Conservation (phyloP, 2,888 invertebrate genomes). For the Drosophila crucigera region DNA sequence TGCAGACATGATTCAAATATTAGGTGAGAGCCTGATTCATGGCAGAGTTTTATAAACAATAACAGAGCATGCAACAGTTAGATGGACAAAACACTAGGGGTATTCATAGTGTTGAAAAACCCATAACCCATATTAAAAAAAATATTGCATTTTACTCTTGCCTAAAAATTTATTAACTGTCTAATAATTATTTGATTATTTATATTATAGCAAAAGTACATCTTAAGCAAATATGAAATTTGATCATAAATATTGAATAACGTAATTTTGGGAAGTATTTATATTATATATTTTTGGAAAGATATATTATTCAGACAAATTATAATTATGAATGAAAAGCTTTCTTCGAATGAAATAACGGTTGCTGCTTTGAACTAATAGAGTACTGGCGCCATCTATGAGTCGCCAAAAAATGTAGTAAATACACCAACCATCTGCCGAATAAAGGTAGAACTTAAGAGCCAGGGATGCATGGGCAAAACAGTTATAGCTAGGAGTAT, state of each 20-base stretch:
- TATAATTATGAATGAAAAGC: not conserved
- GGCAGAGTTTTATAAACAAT: conserved; percentile 46
- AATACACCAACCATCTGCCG: not conserved
- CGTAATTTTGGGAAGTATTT: not conserved
- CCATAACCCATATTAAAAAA: not conserved
- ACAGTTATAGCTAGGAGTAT: not conserved
- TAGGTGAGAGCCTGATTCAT: not conserved
- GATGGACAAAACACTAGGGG: conserved; percentile 5
- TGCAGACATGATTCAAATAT: not conserved
- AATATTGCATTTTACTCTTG: not conserved
- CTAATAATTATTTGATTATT: not conserved
- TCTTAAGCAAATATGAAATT: not conserved
- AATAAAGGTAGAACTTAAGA: not conserved
- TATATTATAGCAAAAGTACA: not conserved
- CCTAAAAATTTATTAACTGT: not conserved
- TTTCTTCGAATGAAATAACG: not conserved
- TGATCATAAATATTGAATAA: no score
- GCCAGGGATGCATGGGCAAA: not conserved
- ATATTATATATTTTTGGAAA: not conserved
- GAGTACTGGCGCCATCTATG: not conserved
- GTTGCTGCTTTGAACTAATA: rapidly evolving
- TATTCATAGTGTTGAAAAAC: not conserved
- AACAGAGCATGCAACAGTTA: conserved; percentile 68
- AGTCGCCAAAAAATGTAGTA: not conserved
- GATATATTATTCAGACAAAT: not conserved